Evolutionary conservation across 2,113 vertebrate genomes (phyloP), one percentile per base, ranked within the genome.

Genomic region (Rafetus swinhoei): DNA sequence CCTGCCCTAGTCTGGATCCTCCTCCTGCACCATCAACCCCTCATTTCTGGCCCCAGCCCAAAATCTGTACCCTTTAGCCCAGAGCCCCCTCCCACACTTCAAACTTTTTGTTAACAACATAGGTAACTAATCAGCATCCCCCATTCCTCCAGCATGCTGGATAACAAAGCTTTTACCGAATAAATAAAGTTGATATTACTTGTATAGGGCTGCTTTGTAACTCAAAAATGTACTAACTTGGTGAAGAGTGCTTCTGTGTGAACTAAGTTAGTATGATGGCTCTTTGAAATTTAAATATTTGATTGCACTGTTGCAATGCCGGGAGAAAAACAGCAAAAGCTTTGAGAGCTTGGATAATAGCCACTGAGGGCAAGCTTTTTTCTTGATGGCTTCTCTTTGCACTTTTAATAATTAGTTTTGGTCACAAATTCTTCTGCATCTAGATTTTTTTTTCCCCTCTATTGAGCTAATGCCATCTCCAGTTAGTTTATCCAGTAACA

Each of bases 401-500:
- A 1, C 22, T 50, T 22, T 11, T 0, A 15, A 22, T 24, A 60
- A 24, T 60, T 39, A 6, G 72, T 50, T 87, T 76, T 82, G 81
- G 57, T 69, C 27, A 16, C 82, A 29, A 1, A n/a, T 79, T 57
- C 2, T 79, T 57, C 2, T 77, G 54, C n/a, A 87, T 25, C 19
- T 29, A 16, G 55, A 13, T 5, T 29, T 39, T 22, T 0, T 0
- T 54, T 82, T 80, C 85, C 45, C 5, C 45, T 32, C 13, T 13
- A 3, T 22, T 14, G 3, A 74, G 1, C 55, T 35, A 76, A 19
- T 79, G 2, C 39, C 59, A 6, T 9, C 59, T 5, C 7, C 19
- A 8, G n/a, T 19, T 29, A 15, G 1, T 1, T 1, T 29, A 45
- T 84, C 29, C 14, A 10, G 15, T n/a, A 2, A 4, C 27, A 1